Evolutionary conservation across 53 echinoderm and acorn worm species (phyloP), one percentile per base, ranked within the genome.

Genomic region (Mesocentrotus franciscanus): DNA sequence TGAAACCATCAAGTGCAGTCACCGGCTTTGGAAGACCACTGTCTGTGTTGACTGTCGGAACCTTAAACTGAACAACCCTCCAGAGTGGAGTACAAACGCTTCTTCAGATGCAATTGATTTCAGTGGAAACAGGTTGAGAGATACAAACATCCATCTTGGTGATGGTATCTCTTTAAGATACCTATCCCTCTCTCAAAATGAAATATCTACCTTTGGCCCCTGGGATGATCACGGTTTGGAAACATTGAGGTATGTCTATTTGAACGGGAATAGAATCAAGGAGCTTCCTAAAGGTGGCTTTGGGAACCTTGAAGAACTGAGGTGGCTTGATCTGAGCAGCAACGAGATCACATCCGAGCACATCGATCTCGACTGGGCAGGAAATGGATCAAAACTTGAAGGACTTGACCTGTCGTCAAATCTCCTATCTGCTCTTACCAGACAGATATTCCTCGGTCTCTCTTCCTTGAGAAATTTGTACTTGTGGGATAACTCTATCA

Each of bases 321-420:
- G 2, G 39, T 91, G 91, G 91, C 66, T 91, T 61, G 91, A 91
- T 39, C 61, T 91, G 20, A 61, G 66, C 62, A 91, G 10, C 66
- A 91, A 91, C 66, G 35, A 7, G 20, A 91, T 91, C 36, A 62
- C 4, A 18, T 61, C 90, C 0, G 16, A 42, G 15, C 10, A 58
- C 62, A 33, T 91, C 34, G 64, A 91, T 26, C 16, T 64, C 15
- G 35, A 0, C 66, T 91, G 91, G 91, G 61, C 91, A 32, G 64
- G 68, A 35, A 91, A 66, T 59, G 66, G 8, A 34, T 91, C 91
- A 11, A 66, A 66, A 66, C 61, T 91, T 64, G 22, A 0, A 20
- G 61, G 33, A 2, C 91, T 91, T 56, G 91, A 91, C 66, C 11
- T 91, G 36, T 91, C 91, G 0, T 33, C 91, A 39, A 91, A 91